Evolutionary conservation across 2,888 invertebrate species (phyloP).

Genomic region (Syritta pipiens): DNA sequence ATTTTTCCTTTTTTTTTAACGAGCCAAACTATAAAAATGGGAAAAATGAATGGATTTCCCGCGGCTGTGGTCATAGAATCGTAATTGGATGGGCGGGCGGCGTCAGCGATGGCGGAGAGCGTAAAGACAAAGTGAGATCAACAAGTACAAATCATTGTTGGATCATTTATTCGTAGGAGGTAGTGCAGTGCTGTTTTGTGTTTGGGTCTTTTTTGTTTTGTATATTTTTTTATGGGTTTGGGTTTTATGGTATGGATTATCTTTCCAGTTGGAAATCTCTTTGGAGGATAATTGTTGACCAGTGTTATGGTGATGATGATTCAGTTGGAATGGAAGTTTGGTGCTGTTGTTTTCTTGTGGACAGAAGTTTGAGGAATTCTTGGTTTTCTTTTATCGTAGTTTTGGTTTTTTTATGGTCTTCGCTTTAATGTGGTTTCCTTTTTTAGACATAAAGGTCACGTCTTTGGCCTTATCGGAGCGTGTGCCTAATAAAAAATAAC

Average conservation of each 20-base stretch:
- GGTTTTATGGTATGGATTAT: slow-evolving; percentile 39
- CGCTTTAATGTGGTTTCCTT: no score
- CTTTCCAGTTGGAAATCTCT: slow-evolving; percentile 26
- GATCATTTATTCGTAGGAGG: slow-evolving; percentile 45
- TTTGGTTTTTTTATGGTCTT: no score
- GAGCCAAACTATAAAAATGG: no score
- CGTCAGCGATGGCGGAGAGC: neutral
- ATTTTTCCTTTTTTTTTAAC: no score
- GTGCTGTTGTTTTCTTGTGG: no score
- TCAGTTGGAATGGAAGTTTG: no score
- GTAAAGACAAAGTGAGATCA: slow-evolving; percentile 18
- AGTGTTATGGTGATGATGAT: slow-evolving; percentile 27
- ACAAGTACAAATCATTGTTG: slow-evolving; percentile 52
- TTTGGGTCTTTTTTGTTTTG: neutral
- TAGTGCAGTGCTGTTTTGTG: neutral
- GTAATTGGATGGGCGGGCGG: slow-evolving; percentile 18
- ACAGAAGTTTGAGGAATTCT: no score
- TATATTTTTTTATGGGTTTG: slow-evolving; percentile 1
- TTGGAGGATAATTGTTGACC: slow-evolving; percentile 36
- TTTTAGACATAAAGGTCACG: no score
- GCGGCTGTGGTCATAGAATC: neutral
- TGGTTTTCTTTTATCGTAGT: no score
- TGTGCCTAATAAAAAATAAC: no score
- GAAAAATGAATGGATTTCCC: no score
- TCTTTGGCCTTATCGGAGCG: no score